phyloP scores from a whole-genome alignment of 2,888 invertebrate genomes.

The Drosophila aldrichi region DNA sequence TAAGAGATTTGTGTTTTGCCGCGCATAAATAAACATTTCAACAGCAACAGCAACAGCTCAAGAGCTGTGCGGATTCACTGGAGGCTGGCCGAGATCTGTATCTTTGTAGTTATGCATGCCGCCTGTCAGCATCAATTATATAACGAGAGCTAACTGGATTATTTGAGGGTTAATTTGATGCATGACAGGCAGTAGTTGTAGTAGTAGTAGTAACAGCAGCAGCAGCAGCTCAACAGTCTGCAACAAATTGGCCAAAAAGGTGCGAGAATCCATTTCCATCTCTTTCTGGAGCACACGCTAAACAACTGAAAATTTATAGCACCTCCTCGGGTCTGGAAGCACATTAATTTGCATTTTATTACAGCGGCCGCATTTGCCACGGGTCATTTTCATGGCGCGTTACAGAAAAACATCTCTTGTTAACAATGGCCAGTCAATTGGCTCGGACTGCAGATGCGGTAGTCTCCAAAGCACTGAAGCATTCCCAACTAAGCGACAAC shows the following conservation, averaged over 20 bases:
- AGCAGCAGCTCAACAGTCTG: conserved; percentile 36
- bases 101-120: conserved; percentile 51
- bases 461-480: conserved; percentile 63
- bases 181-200: conserved; percentile 42
- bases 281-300: conserved; percentile 17
- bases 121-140: conserved; percentile 73
- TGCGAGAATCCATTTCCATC: conserved; percentile 66
- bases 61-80: background rate
- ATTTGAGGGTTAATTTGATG: conserved; percentile 75
- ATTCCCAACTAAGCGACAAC: conserved; percentile 79
- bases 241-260: conserved; percentile 74
- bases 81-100: conserved; percentile 25
- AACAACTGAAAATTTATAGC: conserved; percentile 62
- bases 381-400: conserved; percentile 79
- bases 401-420: conserved; percentile 53
- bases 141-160: conserved; percentile 73
- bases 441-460: conserved; percentile 59
- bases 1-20: conserved; percentile 43
- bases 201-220: background rate
- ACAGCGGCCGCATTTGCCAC: conserved; percentile 74
- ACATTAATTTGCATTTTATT: conserved; percentile 81
- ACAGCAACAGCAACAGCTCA: conserved; percentile 9
- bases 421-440: conserved; percentile 80
- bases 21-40: conserved; percentile 66
- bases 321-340: conserved; percentile 43